Base-by-base conservation (phyloP, 1,140 invertebrate genomes). In the Heliconius hermathena region DNA sequence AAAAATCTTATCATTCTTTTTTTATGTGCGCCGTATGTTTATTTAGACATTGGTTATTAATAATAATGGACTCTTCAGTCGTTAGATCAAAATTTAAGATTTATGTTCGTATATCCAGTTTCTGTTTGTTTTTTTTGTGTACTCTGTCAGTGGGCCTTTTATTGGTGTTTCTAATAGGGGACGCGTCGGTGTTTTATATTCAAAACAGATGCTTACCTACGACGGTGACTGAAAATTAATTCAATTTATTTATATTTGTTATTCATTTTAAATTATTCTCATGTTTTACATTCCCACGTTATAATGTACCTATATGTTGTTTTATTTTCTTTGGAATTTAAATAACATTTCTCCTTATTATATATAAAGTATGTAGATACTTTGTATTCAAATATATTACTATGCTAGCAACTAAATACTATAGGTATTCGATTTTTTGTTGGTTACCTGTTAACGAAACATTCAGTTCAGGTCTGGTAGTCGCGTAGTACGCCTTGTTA, bases 41-140 rank as follows among this genome's bases (percentile, higher is more conserved):
- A 94, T 93, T 94, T 94, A 90, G 91, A 94, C 90, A 90, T 90
- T 86, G 91, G 91, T 93, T 94, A 94, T 94, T 93, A 93, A 92
- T 93, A 93, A 92, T 93, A 93, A 92, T 93, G 90, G 87, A 90
- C 90, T 87, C 90, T 91, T 87, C 85, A 84, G 88, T 91, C 89
- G 89, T 93, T 92, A 91, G 91, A 93, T 93, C 93, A 90, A 91
- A 92, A 91, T 90, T 92, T 89, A 87, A 93, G 93, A 94, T 94
- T 82, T 78, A 87, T 29, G 60, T 26, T 66, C 87, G 85, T 90
- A 91, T 92, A 89, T 36, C 54, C 74, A 87, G 80, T 81, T 79
- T 81, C 79, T 82, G 79, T 81, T 84, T 82, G 89, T 90, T 92
- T 93, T 92, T 93, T 92, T 93, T 89, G 89, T 93, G 60, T 29